phyloP scores from a whole-genome alignment of 1,140 invertebrate genomes.

The Drosophila cardini region DNA sequence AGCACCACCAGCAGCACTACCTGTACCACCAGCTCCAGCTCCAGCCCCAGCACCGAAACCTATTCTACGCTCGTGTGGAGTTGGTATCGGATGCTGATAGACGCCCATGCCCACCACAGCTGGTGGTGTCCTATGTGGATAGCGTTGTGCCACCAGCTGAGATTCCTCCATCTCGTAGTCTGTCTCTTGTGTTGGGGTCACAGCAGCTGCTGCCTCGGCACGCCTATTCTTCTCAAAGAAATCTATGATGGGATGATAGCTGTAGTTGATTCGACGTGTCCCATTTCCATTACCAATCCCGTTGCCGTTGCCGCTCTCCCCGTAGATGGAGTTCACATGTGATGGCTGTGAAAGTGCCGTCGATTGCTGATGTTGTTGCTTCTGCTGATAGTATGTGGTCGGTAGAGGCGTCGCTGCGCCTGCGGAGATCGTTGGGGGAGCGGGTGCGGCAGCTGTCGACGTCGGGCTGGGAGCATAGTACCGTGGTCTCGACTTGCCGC shows the following conservation, averaged over 20 bases:
- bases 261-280: conserved; percentile 90
- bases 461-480: conserved; percentile 71
- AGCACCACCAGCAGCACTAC: conserved; percentile 44
- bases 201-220: conserved; percentile 31
- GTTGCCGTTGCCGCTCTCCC: conserved; percentile 26
- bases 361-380: conserved; percentile 60
- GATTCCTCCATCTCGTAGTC: conserved; percentile 54
- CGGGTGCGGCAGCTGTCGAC: conserved; percentile 30
- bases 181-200: neutral
- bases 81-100: conserved; percentile 58
- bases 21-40: conserved; percentile 45
- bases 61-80: conserved; percentile 69
- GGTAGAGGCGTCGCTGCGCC: conserved; percentile 63
- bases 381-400: conserved; percentile 56
- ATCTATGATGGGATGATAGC: conserved; percentile 93
- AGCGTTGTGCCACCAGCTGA: conserved; percentile 56
- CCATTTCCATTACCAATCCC: conserved; percentile 33
- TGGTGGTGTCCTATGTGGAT: conserved; percentile 24
- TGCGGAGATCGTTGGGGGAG: conserved; percentile 27
- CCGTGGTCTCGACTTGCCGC: conserved; percentile 66
- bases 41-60: conserved; percentile 64
- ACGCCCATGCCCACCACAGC: conserved; percentile 37
- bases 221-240: conserved; percentile 87
- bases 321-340: conserved; percentile 68
- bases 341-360: conserved; percentile 60